Percentiles rank a stretch among this genome's conserved stretches.
Conservation (phyloP, 1,140 invertebrate genomes). For the Drosophila ogumai region DNA sequence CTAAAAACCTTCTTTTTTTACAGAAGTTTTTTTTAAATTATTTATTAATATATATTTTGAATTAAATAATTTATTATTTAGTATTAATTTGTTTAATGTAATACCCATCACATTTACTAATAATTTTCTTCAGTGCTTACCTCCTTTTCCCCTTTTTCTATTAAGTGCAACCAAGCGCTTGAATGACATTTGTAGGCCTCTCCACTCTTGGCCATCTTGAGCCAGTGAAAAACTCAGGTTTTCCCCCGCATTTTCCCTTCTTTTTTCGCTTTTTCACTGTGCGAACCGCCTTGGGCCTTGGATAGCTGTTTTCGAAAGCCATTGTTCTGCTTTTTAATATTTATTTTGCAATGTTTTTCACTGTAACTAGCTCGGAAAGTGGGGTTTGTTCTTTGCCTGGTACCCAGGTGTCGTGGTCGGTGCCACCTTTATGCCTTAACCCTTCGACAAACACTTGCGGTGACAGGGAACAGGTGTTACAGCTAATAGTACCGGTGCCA, state of each 20-base stretch:
- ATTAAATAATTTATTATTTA: not conserved
- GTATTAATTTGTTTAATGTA: too few species aligned
- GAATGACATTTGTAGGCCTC: constrained; percentile 75
- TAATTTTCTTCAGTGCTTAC: constrained; percentile 6
- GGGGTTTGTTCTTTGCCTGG: constrained; percentile 17
- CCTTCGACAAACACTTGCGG: constrained; percentile 30
- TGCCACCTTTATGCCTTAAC: constrained; percentile 16
- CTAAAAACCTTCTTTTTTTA: not conserved
- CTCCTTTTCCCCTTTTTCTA: not conserved
- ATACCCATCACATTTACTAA: too few species aligned
- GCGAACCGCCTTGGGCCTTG: constrained; percentile 33
- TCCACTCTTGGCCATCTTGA: constrained; percentile 7
- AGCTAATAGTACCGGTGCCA: constrained; percentile 20
- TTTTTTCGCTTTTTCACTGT: constrained; percentile 4
- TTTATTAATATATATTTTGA: not conserved
- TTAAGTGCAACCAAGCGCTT: constrained; percentile 45
- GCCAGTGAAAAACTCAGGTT: constrained; percentile 1
- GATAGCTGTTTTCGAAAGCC: constrained; percentile 16
- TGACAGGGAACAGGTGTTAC: constrained; percentile 36
- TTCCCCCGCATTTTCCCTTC: not conserved
- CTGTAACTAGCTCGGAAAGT: constrained; percentile 18
- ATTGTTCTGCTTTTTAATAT: constrained; percentile 39
- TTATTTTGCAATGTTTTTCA: constrained; percentile 21
- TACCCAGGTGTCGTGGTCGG: constrained; percentile 33
- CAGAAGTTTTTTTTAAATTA: not conserved